Conservation (phyloP, 1,140 invertebrate genomes). For the Rhopalosiphum padi region DNA sequence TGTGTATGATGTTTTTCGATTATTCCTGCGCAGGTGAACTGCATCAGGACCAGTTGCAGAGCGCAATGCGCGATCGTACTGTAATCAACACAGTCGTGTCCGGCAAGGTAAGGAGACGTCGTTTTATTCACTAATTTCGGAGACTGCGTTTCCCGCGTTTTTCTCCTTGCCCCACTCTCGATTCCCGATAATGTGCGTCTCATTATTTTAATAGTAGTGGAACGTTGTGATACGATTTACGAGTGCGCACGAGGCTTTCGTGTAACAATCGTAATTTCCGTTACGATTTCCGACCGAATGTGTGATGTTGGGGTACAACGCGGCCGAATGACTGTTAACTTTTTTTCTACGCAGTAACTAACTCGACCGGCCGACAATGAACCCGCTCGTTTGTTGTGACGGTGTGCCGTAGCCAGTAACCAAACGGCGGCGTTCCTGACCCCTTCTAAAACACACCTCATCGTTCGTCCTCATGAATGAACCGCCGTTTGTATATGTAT, state of each 20-base stretch:
- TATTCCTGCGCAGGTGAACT: not conserved
- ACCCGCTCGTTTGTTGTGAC: constrained; percentile 53
- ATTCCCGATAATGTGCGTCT: not conserved
- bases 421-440: constrained; percentile 43
- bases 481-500: constrained; percentile 16
- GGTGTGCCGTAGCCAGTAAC: constrained; percentile 22
- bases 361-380: constrained; percentile 5
- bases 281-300: too few relatives aligned
- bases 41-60: not conserved
- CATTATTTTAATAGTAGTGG: not conserved
- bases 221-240: not conserved
- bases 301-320: not conserved
- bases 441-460: constrained; percentile 50
- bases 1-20: not conserved
- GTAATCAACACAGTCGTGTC: not conserved
- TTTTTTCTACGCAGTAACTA: constrained; percentile 50
- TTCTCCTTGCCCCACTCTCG: constrained; percentile 21
- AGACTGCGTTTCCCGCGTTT: constrained; percentile 50
- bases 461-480: constrained; percentile 48
- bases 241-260: not conserved
- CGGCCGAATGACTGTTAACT: not conserved
- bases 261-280: not conserved
- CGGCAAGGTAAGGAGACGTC: not conserved
- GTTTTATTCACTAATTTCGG: not conserved
- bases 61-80: not conserved